phyloP scores from a whole-genome alignment of 2,113 vertebrate genomes.

The Geococcyx californianus region DNA sequence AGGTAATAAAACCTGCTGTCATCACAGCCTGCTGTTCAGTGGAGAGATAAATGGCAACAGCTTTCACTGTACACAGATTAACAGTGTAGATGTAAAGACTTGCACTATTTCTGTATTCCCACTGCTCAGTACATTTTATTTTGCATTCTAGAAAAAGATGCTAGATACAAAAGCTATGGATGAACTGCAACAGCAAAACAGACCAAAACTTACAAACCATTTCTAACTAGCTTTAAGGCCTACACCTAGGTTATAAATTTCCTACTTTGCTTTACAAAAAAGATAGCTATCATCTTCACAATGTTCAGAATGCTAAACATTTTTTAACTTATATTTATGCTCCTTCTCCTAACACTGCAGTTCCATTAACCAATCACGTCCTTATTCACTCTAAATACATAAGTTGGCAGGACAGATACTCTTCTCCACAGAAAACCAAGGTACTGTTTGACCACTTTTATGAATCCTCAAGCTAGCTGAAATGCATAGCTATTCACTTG shows the following conservation, averaged over 20 bases:
- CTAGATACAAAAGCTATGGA: background rate
- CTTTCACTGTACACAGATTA: background rate
- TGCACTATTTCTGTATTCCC: background rate
- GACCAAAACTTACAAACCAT: background rate
- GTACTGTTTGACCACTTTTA: background rate
- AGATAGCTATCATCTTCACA: fast-evolving
- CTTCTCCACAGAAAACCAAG: background rate
- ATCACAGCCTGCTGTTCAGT: background rate
- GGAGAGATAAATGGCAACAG: background rate
- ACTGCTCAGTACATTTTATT: background rate
- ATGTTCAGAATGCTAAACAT: background rate
- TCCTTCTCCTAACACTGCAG: background rate
- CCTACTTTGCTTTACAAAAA: background rate
- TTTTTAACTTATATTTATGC: background rate
- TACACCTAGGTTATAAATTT: background rate
- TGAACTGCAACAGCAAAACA: background rate
- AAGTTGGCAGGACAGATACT: background rate
- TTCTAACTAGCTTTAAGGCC: background rate
- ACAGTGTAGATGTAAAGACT: background rate
- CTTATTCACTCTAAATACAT: background rate
- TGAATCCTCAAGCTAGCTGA: background rate
- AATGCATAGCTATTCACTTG: background rate
- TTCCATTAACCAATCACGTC: background rate
- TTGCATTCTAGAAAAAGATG: background rate
- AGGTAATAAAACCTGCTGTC: background rate